phyloP scores from a whole-genome alignment of 37 sponge, comb jelly and placozoan genomes.

The Corticium candelabrum region DNA sequence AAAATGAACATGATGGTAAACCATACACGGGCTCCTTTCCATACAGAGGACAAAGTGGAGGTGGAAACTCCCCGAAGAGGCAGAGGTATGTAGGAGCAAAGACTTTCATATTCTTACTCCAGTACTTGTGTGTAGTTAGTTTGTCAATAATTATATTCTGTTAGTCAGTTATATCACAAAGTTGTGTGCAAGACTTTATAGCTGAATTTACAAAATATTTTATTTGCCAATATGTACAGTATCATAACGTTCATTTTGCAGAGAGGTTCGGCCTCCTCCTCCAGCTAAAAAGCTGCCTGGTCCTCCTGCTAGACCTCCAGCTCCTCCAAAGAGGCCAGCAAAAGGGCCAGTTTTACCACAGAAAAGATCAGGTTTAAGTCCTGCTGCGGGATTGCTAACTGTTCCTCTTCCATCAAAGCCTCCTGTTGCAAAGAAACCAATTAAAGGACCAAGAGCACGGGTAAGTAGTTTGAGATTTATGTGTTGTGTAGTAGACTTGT shows the following conservation, averaged over 20 bases:
- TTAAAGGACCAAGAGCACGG: neutral
- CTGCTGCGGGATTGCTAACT: neutral
- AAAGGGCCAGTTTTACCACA: neutral
- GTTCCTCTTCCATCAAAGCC: neutral
- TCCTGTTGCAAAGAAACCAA: neutral
- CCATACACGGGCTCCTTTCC: neutral
- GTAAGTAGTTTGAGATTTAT: too few relatives aligned
- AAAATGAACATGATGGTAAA: neutral
- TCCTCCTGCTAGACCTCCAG: neutral
- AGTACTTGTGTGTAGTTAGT: too few relatives aligned
- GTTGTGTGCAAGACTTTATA: too few relatives aligned
- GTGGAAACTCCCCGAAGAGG: too few relatives aligned
- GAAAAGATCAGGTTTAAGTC: neutral
- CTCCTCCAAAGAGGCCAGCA: neutral
- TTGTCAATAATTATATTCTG: too few relatives aligned
- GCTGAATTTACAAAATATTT: too few relatives aligned
- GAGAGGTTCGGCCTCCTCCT: conserved; percentile 1
- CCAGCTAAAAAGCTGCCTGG: neutral
- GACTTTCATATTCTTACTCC: too few relatives aligned
- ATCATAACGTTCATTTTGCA: too few relatives aligned
- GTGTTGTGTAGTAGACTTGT: too few relatives aligned
- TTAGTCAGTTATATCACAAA: too few relatives aligned
- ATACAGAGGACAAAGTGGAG: neutral
- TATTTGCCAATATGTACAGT: too few relatives aligned
- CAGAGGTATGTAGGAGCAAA: too few relatives aligned